A percentile compares a stretch with the other conserved stretches of the same genome.
Evolutionary conservation across 2,797 vertebrate species (phyloP).

Genomic region (Anomalospiza imberbis): DNA sequence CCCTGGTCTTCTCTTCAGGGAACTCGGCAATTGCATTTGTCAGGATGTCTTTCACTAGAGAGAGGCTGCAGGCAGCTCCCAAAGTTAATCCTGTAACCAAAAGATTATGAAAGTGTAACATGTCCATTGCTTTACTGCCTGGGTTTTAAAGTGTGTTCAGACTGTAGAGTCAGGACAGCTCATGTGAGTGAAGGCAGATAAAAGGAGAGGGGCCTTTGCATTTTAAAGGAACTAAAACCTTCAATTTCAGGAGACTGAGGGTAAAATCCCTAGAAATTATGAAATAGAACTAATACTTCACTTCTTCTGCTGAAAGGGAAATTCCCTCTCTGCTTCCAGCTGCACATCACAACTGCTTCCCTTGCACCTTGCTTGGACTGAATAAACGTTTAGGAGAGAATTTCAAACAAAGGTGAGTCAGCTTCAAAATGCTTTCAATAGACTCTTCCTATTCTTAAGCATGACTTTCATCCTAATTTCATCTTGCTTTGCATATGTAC

Average conservation of each 20-base stretch:
- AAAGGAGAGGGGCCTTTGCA: neutral
- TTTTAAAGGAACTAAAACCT: neutral
- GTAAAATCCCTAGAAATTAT: neutral
- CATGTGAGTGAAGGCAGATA: neutral
- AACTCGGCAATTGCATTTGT: conserved; percentile 66
- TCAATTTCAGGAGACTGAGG: neutral
- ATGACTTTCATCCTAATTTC: neutral
- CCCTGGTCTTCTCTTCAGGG: conserved; percentile 76
- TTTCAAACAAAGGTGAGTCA: neutral
- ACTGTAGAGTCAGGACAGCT: neutral
- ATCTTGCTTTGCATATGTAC: neutral
- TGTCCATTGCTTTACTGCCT: neutral
- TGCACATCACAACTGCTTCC: neutral
- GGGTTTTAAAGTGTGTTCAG: neutral
- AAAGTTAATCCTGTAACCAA: conserved; percentile 72
- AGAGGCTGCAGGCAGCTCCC: conserved; percentile 85
- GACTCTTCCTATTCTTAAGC: neutral
- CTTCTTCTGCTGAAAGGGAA: neutral
- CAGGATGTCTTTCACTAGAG: conserved; percentile 75
- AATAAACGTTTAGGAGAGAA: neutral
- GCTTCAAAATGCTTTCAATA: neutral
- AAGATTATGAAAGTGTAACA: neutral
- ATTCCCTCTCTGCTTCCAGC: neutral
- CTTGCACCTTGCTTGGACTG: neutral
- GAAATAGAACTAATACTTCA: neutral